Conservation (phyloP, 2,797 vertebrate genomes). For the Diceros bicornis region DNA sequence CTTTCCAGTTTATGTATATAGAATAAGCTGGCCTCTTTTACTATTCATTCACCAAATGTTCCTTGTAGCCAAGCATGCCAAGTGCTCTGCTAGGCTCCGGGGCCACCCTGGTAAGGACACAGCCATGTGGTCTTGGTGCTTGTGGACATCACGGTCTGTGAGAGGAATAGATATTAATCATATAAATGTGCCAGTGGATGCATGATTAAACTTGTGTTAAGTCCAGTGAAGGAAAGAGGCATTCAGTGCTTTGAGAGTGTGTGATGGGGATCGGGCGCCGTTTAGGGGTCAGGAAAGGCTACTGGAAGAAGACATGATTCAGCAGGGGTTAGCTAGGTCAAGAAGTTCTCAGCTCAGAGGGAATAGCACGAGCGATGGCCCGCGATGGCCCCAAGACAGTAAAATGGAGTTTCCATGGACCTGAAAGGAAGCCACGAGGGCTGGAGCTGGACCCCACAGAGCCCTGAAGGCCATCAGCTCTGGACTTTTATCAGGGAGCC, state of each 20-base stretch:
- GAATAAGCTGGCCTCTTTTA: neutral
- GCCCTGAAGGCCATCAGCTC: neutral
- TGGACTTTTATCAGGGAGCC: neutral
- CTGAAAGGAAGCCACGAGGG: neutral
- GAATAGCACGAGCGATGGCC: accelerated
- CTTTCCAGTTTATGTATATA: neutral
- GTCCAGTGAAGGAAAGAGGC: neutral
- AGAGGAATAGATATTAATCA: neutral
- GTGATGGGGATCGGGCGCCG: too few species aligned
- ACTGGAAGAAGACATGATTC: neutral
- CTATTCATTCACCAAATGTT: neutral
- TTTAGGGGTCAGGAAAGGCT: neutral
- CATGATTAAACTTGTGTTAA: neutral
- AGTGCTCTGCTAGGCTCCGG: neutral
- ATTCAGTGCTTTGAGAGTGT: neutral
- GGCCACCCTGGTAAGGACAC: neutral
- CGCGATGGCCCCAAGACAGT: neutral
- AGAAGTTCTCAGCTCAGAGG: neutral
- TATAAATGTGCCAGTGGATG: neutral
- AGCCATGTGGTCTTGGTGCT: neutral
- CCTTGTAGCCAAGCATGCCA: neutral
- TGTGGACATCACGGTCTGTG: neutral
- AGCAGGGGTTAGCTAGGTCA: neutral
- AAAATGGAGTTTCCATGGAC: accelerated
- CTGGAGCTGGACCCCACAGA: neutral